Conservation (phyloP, 92 coral and sea anemone genomes). For the Siderastrea radians region DNA sequence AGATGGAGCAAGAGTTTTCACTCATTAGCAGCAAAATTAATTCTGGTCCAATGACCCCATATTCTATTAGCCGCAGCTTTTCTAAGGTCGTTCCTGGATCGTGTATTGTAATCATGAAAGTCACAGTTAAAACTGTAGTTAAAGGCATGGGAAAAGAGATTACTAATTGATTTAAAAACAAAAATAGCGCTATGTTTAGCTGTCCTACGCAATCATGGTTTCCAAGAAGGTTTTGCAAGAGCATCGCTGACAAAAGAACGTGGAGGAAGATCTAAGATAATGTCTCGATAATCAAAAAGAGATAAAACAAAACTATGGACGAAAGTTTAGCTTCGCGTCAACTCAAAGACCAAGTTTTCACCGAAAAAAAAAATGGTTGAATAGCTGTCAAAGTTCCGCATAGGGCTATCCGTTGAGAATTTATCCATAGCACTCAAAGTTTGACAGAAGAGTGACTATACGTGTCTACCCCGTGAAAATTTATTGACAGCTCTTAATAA, state of each 20-base stretch:
- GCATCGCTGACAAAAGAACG: slow-evolving; percentile 52
- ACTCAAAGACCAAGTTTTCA: too few relatives aligned
- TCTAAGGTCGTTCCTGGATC: slow-evolving; percentile 38
- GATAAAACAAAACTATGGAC: too few relatives aligned
- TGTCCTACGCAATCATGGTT: slow-evolving; percentile 26
- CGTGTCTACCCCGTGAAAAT: too few relatives aligned
- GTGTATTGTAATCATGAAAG: slow-evolving; percentile 30
- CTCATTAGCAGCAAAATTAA: slow-evolving; percentile 42
- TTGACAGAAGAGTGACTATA: too few relatives aligned
- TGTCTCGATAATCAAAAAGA: too few relatives aligned
- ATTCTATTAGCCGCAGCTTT: slow-evolving; percentile 35
- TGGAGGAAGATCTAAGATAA: not conserved
- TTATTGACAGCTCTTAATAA: too few relatives aligned
- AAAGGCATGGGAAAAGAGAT: slow-evolving; percentile 32
- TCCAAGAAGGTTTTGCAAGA: slow-evolving; percentile 47
- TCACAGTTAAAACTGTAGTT: slow-evolving; percentile 13
- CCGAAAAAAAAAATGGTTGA: too few relatives aligned
- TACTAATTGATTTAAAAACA: slow-evolving; percentile 23
- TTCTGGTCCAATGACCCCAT: slow-evolving; percentile 36
- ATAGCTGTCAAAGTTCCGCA: too few relatives aligned
- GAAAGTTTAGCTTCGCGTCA: too few relatives aligned
- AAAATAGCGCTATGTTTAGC: slow-evolving; percentile 41
- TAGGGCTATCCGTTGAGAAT: too few relatives aligned
- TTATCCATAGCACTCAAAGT: too few relatives aligned
- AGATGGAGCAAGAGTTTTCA: slow-evolving; percentile 1